phyloP scores from a whole-genome alignment of 1,140 invertebrate species.

The Drosophila eugracilis region DNA sequence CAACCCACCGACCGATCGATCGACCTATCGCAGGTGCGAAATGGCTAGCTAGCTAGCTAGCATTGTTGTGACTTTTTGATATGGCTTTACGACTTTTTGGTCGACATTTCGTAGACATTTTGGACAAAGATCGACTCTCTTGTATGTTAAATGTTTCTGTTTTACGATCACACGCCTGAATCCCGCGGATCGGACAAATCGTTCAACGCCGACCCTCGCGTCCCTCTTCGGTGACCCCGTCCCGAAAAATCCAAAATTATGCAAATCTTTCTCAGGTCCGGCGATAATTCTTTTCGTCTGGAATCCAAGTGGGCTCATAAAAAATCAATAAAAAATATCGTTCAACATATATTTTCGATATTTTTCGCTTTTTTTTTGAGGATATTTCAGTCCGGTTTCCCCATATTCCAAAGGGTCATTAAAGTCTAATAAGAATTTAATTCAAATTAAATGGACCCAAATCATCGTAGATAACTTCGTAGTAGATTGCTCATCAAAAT shows the following conservation, averaged over 20 bases:
- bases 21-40: slow-evolving; percentile 65
- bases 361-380: slow-evolving; percentile 10
- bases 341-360: slow-evolving; percentile 44
- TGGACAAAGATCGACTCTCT: slow-evolving; percentile 20
- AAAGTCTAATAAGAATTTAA: slow-evolving; percentile 71
- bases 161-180: slow-evolving; percentile 70
- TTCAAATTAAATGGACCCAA: slow-evolving; percentile 66
- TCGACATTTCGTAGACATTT: slow-evolving; percentile 41
- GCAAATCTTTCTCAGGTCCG: slow-evolving; percentile 44
- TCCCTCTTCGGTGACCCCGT: slow-evolving; percentile 32
- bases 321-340: slow-evolving; percentile 63
- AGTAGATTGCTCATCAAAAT: slow-evolving; percentile 52
- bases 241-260: slow-evolving; percentile 41
- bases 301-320: slow-evolving; percentile 59
- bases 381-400: slow-evolving; percentile 29
- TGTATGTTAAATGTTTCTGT: slow-evolving; percentile 53
- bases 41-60: slow-evolving; percentile 54
- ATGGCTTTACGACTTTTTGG: slow-evolving; percentile 73
- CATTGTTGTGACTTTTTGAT: slow-evolving; percentile 54
- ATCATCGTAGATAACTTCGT: slow-evolving; percentile 52
- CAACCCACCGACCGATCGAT: slow-evolving; percentile 28
- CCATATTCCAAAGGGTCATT: slow-evolving; percentile 44
- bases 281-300: slow-evolving; percentile 57
- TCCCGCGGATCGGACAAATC: slow-evolving; percentile 59
- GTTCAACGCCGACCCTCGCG: slow-evolving; percentile 53